Evolutionary conservation across 2,113 vertebrate species (phyloP), one percentile per base, ranked within the genome.

Genomic region (Brachypteracias leptosomus): DNA sequence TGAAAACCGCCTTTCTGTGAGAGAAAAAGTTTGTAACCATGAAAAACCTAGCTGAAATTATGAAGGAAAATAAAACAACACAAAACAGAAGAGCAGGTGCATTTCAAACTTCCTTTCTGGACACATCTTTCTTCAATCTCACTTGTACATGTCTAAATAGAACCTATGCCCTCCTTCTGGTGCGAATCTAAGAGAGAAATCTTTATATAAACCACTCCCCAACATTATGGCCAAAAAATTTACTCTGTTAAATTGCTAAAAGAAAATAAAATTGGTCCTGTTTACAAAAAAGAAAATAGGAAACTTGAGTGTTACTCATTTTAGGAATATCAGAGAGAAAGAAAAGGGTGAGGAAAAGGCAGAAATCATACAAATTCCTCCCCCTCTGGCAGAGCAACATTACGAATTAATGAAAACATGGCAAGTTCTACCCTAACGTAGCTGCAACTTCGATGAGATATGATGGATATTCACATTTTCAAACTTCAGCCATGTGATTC

Each of bases 141-240:
- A 0, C 24, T 47, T n/a, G 31, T 33, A 63, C 1, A 1, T 0
- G 0, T 51, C 54, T 88, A 86, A 66, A 80, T 22, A 73, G 5
- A 75, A 14, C 5, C 7, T 55, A 54, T 40, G 4, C 66, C 28
- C 17, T 72, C 38, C 51, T 84, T 33, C 54, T 16, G 6, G 9
- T 31, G 19, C 10, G 47, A 63, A 72, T 25, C 5, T 14, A 38
- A 55, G 21, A 62, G 5, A 72, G 5, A 87, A 13, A 33, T 76
- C 22, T 83, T 79, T 35, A 58, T 18, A 49, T n/a, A 61, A 19
- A 70, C 4, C 83, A 26, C 7, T 49, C 36, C 42, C 68, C 10
- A 72, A 29, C 8, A 59, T 44, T 42, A 78, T 21, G 9, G 40
- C 12, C 29, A 72, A 81, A 95, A 52, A 67, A n/a, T 26, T 33